Conservation (phyloP, 92 coral and sea anemone genomes). For the Paragorgia papillata region DNA sequence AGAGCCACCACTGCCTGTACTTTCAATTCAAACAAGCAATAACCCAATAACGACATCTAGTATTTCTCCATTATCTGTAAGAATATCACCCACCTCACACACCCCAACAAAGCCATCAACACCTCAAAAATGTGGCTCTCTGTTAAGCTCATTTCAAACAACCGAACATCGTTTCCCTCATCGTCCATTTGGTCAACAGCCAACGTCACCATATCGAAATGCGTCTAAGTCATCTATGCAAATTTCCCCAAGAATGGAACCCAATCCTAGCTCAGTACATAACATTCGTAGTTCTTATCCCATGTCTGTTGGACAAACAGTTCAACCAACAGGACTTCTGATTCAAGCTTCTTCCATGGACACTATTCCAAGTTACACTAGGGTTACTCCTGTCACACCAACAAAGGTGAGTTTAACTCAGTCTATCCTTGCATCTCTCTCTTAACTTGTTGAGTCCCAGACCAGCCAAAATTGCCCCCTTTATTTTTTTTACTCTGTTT, state of each 20-base stretch:
- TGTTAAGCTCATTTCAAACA: constrained; percentile 30
- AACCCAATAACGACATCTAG: constrained; percentile 7
- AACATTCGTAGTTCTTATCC: background rate
- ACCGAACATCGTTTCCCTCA: background rate
- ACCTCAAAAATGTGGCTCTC: constrained; percentile 10
- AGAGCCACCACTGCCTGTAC: background rate
- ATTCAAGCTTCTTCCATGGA: constrained; percentile 15
- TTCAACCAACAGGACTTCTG: constrained; percentile 25
- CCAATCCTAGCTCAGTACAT: constrained; percentile 1
- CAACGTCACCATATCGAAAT: constrained; percentile 1
- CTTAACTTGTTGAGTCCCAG: too few species aligned
- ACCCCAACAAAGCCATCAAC: background rate
- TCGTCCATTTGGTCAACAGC: constrained; percentile 14
- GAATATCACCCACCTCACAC: constrained; percentile 14
- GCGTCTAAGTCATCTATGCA: constrained; percentile 1
- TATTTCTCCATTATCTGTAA: constrained; percentile 11
- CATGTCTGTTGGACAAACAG: background rate
- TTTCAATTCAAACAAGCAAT: constrained; percentile 17
- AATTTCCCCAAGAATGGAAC: background rate
- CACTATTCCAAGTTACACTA: background rate
- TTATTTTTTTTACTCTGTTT: too few species aligned
- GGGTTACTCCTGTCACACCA: background rate
- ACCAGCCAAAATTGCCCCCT: too few species aligned
- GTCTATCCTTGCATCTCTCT: too few species aligned
- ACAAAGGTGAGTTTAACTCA: background rate